Evolutionary conservation across 2,888 invertebrate genomes (phyloP).

Genomic region (Panorpa germanica): DNA sequence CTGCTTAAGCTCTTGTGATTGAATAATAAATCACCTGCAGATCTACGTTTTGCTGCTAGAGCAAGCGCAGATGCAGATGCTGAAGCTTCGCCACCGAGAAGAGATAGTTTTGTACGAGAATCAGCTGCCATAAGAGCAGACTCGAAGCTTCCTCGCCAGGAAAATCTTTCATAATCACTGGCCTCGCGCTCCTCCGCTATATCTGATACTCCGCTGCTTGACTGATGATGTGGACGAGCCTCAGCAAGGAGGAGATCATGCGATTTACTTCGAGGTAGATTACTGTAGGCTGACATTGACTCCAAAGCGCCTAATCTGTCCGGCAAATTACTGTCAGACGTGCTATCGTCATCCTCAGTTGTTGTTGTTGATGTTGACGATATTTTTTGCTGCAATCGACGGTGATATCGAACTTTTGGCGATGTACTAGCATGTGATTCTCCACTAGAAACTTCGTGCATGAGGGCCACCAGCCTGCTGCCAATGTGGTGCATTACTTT

Average conservation of each 20-base stretch:
- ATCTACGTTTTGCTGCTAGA: slow-evolving; percentile 56
- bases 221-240: slow-evolving; percentile 26
- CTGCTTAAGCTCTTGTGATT: slow-evolving; percentile 62
- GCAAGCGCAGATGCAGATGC: slow-evolving; percentile 43
- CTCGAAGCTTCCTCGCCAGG: slow-evolving; percentile 85
- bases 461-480: slow-evolving; percentile 65
- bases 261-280: slow-evolving; percentile 59
- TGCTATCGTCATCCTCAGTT: slow-evolving; percentile 54
- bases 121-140: slow-evolving; percentile 78
- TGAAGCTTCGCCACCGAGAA: slow-evolving; percentile 39
- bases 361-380: slow-evolving; percentile 39
- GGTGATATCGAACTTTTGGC: slow-evolving; percentile 37
- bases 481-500: slow-evolving; percentile 89
- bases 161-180: slow-evolving; percentile 76
- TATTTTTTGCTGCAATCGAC: slow-evolving; percentile 33
- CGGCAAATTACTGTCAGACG: slow-evolving; percentile 34
- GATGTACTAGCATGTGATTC: slow-evolving; percentile 39
- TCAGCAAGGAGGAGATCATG: slow-evolving; percentile 59
- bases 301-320: slow-evolving; percentile 23
- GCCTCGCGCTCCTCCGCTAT: slow-evolving; percentile 47
- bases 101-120: slow-evolving; percentile 55
- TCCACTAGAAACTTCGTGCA: slow-evolving; percentile 81
- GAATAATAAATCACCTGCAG: slow-evolving; percentile 67
- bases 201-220: slow-evolving; percentile 30
- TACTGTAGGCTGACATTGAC: slow-evolving; percentile 28